A percentile compares a stretch with the other conserved stretches of the same genome.
Conservation (phyloP, 92 coral and sea anemone genomes). For the Pocillopora grandis region DNA sequence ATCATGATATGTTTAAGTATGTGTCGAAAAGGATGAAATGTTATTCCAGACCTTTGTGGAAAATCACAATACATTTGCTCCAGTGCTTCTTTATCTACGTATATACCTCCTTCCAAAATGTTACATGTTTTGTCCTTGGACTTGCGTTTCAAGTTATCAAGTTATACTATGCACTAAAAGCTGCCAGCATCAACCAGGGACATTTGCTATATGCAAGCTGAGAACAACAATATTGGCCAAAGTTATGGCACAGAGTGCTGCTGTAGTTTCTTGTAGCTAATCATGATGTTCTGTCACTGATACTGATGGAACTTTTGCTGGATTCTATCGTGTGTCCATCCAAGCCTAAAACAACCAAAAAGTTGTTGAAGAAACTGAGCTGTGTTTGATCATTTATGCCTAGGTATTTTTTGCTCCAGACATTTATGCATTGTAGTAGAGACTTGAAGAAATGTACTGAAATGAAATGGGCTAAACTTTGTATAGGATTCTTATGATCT, state of each 20-base stretch:
- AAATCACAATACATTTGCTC: background rate
- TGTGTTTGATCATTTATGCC: background rate
- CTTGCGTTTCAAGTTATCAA: background rate
- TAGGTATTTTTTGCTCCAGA: background rate
- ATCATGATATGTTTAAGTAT: background rate
- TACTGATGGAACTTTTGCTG: background rate
- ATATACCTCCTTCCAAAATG: background rate
- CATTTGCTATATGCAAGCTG: background rate
- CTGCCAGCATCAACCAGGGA: conserved; percentile 6
- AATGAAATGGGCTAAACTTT: background rate
- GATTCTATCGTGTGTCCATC: background rate
- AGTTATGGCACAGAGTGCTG: too few species aligned
- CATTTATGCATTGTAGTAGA: background rate
- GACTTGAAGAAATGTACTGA: background rate
- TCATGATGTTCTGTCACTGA: conserved; percentile 7
- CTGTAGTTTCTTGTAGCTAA: background rate
- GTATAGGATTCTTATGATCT: background rate
- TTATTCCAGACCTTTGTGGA: background rate
- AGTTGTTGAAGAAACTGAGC: background rate
- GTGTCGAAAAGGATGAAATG: background rate
- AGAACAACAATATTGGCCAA: background rate
- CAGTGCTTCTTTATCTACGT: background rate
- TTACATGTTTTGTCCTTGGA: background rate
- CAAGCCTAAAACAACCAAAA: background rate
- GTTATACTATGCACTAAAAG: background rate